These are phyloP conservation scores for Melanotaenia nigrans DNA, from an alignment of 2,797 vertebrate species.

Conservation along the genomic window DNA sequence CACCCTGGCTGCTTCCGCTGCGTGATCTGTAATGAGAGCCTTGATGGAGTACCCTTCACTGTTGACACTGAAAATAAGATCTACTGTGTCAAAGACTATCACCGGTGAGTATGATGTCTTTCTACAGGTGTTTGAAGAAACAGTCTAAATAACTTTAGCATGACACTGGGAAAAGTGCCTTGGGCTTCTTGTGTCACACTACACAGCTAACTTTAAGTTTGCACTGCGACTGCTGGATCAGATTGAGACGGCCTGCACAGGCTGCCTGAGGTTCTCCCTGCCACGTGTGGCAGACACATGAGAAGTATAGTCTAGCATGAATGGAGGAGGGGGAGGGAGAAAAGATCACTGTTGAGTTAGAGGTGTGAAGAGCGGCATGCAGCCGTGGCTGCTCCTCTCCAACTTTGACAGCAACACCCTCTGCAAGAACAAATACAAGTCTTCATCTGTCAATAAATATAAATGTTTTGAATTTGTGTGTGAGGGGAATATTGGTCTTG, in stretches of 20 bases:
- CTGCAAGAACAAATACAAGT: slow-evolving; percentile 12
- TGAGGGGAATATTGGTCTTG: neutral
- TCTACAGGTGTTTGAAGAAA: neutral
- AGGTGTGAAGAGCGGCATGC: slow-evolving; percentile 43
- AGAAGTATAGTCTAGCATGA: slow-evolving; percentile 52
- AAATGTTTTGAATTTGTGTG: neutral
- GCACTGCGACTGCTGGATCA: slow-evolving; percentile 25
- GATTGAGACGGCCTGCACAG: slow-evolving; percentile 3
- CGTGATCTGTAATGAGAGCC: slow-evolving; percentile 93
- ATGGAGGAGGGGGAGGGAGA: slow-evolving; percentile 17
- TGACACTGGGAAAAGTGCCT: slow-evolving; percentile 8
- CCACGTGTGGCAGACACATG: slow-evolving; percentile 64
- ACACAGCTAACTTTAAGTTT: slow-evolving; percentile 2
- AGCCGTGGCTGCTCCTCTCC: slow-evolving; percentile 19
- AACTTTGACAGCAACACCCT: slow-evolving; percentile 22
- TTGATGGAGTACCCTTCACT: slow-evolving; percentile 97
- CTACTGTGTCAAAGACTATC: slow-evolving; percentile 98
- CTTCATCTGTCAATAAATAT: slow-evolving; percentile 12
- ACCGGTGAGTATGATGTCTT: slow-evolving; percentile 82
- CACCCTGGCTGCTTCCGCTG: slow-evolving; percentile 98
- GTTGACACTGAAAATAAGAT: slow-evolving; percentile 97
- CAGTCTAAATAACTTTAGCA: slow-evolving; percentile 10
- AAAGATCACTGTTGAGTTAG: slow-evolving; percentile 36
- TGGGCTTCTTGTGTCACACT: neutral
- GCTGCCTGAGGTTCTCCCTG: slow-evolving; percentile 19